Evolutionary conservation across 2,797 vertebrate genomes (phyloP).

Genomic region (Urosaurus nigricauda): DNA sequence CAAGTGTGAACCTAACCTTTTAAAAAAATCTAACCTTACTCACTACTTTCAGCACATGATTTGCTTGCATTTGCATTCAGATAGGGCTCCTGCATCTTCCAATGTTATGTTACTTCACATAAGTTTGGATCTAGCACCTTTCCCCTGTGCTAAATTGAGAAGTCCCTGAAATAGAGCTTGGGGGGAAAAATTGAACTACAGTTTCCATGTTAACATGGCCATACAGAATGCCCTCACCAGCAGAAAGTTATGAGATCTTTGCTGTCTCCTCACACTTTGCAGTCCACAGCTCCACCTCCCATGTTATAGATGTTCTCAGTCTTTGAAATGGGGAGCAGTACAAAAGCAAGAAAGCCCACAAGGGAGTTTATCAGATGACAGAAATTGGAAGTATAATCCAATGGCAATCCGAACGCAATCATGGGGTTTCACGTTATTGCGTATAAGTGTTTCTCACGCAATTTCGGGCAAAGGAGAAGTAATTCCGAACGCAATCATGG

Average conservation of each 20-base stretch:
- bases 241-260: neutral
- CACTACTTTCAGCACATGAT: neutral
- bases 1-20: constrained; percentile 30
- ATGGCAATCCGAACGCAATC: too few relatives aligned
- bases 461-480: too few relatives aligned
- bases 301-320: too few relatives aligned
- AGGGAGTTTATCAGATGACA: too few relatives aligned
- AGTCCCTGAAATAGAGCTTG: neutral
- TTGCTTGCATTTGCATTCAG: neutral
- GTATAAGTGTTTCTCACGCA: too few relatives aligned
- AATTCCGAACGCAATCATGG: too few relatives aligned
- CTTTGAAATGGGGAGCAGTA: too few relatives aligned
- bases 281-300: neutral
- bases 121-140: neutral
- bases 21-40: neutral
- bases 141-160: neutral
- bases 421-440: too few relatives aligned
- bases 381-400: too few relatives aligned
- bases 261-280: neutral
- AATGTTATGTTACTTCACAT: neutral
- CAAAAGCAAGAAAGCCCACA: too few relatives aligned
- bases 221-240: neutral
- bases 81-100: neutral
- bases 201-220: neutral
- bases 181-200: neutral